Evolutionary conservation across 1,140 invertebrate species (phyloP), one percentile per base, ranked within the genome.

Genomic region (Maconellicoccus hirsutus): DNA sequence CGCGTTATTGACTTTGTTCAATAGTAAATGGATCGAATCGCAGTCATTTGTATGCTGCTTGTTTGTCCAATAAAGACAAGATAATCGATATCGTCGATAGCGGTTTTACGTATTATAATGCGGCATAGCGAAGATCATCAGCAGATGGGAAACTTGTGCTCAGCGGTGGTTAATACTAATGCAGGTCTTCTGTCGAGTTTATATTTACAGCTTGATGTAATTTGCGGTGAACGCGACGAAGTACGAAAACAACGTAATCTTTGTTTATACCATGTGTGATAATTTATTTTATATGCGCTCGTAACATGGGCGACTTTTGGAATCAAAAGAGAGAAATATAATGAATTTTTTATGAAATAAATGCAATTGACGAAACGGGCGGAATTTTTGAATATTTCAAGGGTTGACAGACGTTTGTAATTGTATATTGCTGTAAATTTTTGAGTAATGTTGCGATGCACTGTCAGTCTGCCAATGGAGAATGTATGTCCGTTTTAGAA

Each of bases 91-190:
- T 19, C n/a, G 42, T 52, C 42, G 42, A 52, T 52, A 52, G 42
- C 42, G 42, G 42, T 52, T 52, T 52, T 52, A 52, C 42, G 42
- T 19, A 52, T 52, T 52, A 52, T 52, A 52, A 52, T 52, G 42
- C 42, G 42, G 12, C 42, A 52, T 52, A 52, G n/a, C 42, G 42
- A 52, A 52, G 42, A 52, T 52, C 12, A 52, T 52, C 42, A 19
- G 12, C 12, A 52, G 42, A 52, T 52, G 42, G 42, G 42, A 16
- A 52, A 52, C 42, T 52, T 52, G 42, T 52, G 42, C 42, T 52
- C 10, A 16, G 42, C 12, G 29, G n/a, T 16, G 42, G 10, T 52
- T 4, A 16, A 12, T 33, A 33, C 29, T 33, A 33, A 33, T 33
- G 29, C 29, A 33, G 29, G 29, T 33, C 29, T 33, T 33, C 29